These are phyloP conservation scores for Hydriomena furcata DNA, from an alignment of 2,888 invertebrate genomes.

Conservation along the genomic window DNA sequence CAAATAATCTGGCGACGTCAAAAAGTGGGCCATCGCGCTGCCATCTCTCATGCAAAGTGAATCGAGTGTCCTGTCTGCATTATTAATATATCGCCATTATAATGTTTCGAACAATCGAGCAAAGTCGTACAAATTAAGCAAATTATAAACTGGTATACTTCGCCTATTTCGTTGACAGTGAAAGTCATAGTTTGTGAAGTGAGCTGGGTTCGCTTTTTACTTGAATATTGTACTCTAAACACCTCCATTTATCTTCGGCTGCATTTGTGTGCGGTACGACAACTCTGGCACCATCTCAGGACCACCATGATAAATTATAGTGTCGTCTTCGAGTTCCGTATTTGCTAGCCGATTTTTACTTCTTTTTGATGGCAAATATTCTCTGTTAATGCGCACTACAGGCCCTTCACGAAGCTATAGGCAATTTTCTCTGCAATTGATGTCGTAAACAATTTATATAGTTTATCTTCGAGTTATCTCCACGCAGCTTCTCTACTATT, in stretches of 20 bases:
- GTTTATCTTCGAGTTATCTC: neutral
- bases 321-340: too few species aligned
- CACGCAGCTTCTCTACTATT: neutral
- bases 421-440: neutral
- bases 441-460: constrained; percentile 8
- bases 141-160: too few species aligned
- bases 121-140: neutral
- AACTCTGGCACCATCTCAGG: too few species aligned
- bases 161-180: too few species aligned
- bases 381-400: neutral
- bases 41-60: neutral
- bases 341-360: too few species aligned
- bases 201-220: too few species aligned
- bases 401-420: neutral
- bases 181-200: too few species aligned
- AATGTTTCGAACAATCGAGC: neutral
- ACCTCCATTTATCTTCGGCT: too few species aligned
- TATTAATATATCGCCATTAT: constrained; percentile 1
- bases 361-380: neutral
- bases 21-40: neutral
- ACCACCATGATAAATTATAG: too few species aligned
- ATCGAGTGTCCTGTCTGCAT: neutral
- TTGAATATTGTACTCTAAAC: too few species aligned
- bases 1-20: neutral
- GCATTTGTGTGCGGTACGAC: too few species aligned